Conservation (phyloP, 1,140 invertebrate genomes). For the Eriosoma lanigerum region DNA sequence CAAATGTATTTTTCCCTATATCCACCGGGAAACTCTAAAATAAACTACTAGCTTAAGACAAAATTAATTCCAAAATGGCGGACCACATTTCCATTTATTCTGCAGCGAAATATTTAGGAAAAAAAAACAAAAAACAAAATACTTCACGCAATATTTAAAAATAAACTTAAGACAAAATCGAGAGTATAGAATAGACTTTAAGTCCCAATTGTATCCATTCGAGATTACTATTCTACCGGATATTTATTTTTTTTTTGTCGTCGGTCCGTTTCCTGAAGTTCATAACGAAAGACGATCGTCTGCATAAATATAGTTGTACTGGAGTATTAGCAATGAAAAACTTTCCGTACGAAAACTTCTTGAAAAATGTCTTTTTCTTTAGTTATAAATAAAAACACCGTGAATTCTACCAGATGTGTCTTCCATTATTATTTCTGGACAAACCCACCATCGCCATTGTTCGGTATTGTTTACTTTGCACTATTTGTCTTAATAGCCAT, state of each 20-base stretch:
- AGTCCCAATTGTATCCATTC: conserved; percentile 14
- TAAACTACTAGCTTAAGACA: conserved; percentile 30
- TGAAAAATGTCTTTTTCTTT: conserved; percentile 45
- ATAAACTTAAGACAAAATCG: conserved; percentile 4
- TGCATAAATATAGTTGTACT: conserved; percentile 26
- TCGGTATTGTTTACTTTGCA: conserved; percentile 36
- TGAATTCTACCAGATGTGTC: conserved; percentile 46
- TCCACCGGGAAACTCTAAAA: conserved; percentile 8
- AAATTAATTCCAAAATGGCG: conserved; percentile 40
- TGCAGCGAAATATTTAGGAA: not conserved
- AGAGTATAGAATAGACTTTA: not conserved
- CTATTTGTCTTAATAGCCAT: conserved; percentile 45
- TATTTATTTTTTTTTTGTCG: conserved; percentile 24
- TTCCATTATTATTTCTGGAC: conserved; percentile 49
- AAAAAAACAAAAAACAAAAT: too few relatives aligned
- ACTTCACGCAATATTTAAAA: conserved; percentile 3
- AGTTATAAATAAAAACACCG: conserved; percentile 44
- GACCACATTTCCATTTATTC: conserved; percentile 20
- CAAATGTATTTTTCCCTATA: conserved; percentile 1
- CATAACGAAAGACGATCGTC: conserved; percentile 32
- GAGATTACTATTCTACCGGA: conserved; percentile 30
- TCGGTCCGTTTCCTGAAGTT: conserved; percentile 35
- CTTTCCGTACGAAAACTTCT: conserved; percentile 41
- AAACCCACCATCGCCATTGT: conserved; percentile 18
- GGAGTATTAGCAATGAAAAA: conserved; percentile 45